Evolutionary conservation across 2,888 invertebrate genomes (phyloP).

Genomic region (Osedax frankpressi): DNA sequence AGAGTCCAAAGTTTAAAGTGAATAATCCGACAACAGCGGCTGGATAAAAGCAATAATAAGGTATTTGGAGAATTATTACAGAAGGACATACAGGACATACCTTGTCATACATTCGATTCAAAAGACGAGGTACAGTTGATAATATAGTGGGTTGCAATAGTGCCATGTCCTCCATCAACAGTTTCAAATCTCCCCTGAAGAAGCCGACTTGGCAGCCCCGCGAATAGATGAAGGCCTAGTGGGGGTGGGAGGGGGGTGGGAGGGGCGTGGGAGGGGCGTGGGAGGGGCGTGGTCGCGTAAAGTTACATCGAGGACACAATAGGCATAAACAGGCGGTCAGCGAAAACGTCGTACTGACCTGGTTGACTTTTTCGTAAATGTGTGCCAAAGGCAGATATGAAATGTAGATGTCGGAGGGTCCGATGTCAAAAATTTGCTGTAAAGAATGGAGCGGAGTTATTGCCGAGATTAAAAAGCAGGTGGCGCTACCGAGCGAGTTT

Average conservation of each 20-base stretch:
- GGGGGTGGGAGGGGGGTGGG: too few species aligned
- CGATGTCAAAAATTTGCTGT: neutral
- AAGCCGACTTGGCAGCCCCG: conserved; percentile 35
- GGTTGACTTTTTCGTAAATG: conserved; percentile 69
- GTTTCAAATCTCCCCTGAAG: conserved; percentile 38
- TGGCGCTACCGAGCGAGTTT: too few species aligned
- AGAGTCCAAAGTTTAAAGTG: too few species aligned
- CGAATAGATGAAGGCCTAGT: conserved; percentile 24
- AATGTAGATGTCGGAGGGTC: conserved; percentile 48
- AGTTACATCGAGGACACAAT: too few species aligned
- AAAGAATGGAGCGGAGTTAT: neutral
- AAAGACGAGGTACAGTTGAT: conserved; percentile 40
- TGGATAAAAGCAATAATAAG: too few species aligned
- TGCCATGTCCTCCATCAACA: conserved; percentile 38
- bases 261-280: too few species aligned
- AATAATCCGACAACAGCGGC: too few species aligned
- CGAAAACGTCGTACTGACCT: conserved; percentile 31
- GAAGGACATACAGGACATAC: too few species aligned
- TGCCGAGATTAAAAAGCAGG: too few species aligned
- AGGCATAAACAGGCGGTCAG: too few species aligned
- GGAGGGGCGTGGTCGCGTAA: too few species aligned
- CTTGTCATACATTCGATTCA: conserved; percentile 43
- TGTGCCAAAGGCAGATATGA: conserved; percentile 93
- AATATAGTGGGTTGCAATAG: conserved; percentile 40
- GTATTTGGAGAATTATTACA: too few species aligned